Evolutionary conservation across 2,888 invertebrate species (phyloP), one percentile per base, ranked within the genome.

Genomic region (Belgica antarctica): DNA sequence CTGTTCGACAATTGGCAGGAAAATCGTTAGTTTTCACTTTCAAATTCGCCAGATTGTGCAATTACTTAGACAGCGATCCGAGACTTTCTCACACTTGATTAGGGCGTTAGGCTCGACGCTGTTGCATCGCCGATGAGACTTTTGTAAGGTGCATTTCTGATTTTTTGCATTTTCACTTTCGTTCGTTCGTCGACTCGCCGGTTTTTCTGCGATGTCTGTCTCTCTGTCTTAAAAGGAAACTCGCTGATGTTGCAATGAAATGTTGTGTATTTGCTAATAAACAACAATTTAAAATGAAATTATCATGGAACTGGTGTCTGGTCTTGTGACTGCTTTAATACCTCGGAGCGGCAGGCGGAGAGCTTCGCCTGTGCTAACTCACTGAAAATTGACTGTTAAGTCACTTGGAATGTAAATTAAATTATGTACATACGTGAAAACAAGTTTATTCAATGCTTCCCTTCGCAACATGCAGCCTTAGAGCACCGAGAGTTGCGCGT

Each of bases 361-460:
- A n/a, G n/a, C n/a, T n/a, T 52, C 12, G 52, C 12, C n/a, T 63
- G 41, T 63, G 36, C 41, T 41, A 41, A 63, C 41, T 36, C 41
- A 63, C 41, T 28, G 28, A 36, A 62, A 62, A 62, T 34, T 12
- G 28, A 36, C 17, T 31, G 62, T 62, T 62, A 63, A 63, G 63
- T 41, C 36, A 41, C 41, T 62, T 24, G 31, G 19, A 62, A 36
- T 62, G 61, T 61, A 15, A 19, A 62, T 17, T 61, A 28, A 61
- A 61, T n/a, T 12, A 12, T 62, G 15, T 12, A 57, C 27, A 7
- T 8, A 24, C 22, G 24, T 19, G 41, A 36, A 27, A 36, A 31
- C 63, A 24, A 63, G 62, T 61, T 19, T 59, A n/a, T n/a, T n/a
- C n/a, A n/a, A n/a, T n/a, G n/a, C n/a, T n/a, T 59, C 28, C 25